Conservation (phyloP, 2,797 vertebrate species). For the Melanogrammus aeglefinus region DNA sequence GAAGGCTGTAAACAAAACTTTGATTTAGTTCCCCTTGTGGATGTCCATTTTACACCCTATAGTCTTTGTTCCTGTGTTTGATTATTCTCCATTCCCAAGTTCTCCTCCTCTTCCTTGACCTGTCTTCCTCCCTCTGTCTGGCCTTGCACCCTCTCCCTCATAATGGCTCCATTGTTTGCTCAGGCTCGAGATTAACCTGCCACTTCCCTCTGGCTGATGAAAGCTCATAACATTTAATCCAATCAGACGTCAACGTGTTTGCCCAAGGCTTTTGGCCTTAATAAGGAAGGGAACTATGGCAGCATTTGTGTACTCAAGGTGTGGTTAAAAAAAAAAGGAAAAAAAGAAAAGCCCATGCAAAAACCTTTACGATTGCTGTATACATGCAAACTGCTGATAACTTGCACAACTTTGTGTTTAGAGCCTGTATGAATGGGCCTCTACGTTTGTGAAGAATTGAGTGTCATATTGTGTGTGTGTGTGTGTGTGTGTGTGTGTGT, state of each 20-base stretch:
- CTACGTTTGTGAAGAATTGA: background rate
- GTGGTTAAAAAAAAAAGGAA: background rate
- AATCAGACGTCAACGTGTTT: conserved; percentile 27
- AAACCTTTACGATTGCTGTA: background rate
- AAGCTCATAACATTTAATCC: conserved; percentile 28
- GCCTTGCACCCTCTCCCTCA: background rate
- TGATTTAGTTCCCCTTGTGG: background rate
- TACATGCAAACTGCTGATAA: background rate
- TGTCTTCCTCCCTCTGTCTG: background rate
- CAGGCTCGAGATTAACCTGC: conserved; percentile 26
- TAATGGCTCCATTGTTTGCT: conserved; percentile 20
- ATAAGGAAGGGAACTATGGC: conserved; percentile 12
- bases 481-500: conserved; percentile 7
- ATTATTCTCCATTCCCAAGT: background rate
- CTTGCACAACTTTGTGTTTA: background rate
- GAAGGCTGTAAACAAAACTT: background rate
- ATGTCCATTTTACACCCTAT: background rate
- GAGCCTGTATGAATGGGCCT: background rate
- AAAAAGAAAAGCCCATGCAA: background rate
- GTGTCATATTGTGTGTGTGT: conserved; percentile 3
- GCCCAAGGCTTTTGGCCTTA: conserved; percentile 28
- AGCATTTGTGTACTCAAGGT: background rate
- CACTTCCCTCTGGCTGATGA: conserved; percentile 9
- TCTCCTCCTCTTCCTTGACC: background rate
- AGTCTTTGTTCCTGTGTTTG: background rate